Evolutionary conservation across 2,888 invertebrate species (phyloP), one percentile per base, ranked within the genome.

Genomic region (Alloplasta piceator): DNA sequence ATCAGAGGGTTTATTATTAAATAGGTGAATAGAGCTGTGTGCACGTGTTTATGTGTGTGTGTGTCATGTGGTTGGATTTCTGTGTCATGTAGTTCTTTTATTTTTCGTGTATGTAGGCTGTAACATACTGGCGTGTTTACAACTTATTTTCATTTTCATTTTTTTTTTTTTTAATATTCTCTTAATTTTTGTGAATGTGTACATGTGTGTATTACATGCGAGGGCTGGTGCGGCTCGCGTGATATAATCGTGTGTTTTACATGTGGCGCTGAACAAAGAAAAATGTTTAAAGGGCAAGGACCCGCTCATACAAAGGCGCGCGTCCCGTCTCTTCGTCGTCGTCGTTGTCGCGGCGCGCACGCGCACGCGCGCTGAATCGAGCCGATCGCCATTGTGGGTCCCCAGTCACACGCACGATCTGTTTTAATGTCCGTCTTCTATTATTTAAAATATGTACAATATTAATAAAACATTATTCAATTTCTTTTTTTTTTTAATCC

Each of bases 361-460:
- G 3, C 26, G 26, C 26, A 3, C 26, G 39, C 56, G 39, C 77
- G 70, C n/a, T n/a, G 48, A 50, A 75, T 75, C 71, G 77, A 82
- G 78, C 80, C 72, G 82, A 82, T 72, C 82, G 82, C 83, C 83
- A 78, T 80, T 80, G 82, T 83, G 87, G 85, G 86, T 87, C 88
- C 83, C 86, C 87, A 85, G 85, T 88, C 88, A 88, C 26, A 26
- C 89, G 89, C 89, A 86, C 87, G 86, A 89, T 88, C 87, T 88
- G 87, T 87, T 87, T 52, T 73, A 73, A 78, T 89, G 87, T 88
- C 86, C 89, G 86, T 88, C 85, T 89, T 90, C 89, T 89, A 90
- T 90, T 90, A 91, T 91, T 91, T 90, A 90, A 91, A 91, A 91
- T 91, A 91, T 91, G 86, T 91, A 91, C 91, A 91, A 89, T 91